Evolutionary conservation across 2,888 invertebrate genomes (phyloP).

Genomic region (Eristalinus sepulchralis): DNA sequence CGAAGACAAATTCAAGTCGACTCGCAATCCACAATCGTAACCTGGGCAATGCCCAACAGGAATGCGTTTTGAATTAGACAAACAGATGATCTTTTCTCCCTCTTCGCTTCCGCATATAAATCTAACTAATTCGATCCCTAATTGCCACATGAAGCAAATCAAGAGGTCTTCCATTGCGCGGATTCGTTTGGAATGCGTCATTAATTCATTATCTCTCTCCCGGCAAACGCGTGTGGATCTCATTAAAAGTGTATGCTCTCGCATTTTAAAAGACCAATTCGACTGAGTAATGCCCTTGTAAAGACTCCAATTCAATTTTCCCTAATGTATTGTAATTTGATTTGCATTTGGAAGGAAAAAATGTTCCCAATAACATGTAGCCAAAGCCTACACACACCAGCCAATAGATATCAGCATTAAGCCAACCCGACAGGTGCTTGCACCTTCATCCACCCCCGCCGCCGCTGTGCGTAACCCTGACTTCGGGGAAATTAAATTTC

Average conservation of each 20-base stretch:
- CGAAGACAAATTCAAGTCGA: no score
- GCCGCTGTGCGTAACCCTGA: background rate
- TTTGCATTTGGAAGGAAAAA: constrained; percentile 13
- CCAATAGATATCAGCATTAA: constrained; percentile 37
- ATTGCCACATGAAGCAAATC: background rate
- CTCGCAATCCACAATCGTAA: no score
- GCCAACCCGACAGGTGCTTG: constrained; percentile 29
- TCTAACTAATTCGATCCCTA: background rate
- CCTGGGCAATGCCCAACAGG: no score
- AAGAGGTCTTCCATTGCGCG: background rate
- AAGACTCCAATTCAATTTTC: constrained; percentile 23
- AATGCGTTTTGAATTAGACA: no score
- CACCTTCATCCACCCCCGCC: background rate
- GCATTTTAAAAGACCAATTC: background rate
- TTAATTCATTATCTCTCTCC: background rate
- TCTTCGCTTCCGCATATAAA: background rate
- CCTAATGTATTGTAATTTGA: constrained; percentile 36
- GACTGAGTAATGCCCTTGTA: background rate
- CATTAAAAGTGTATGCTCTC: background rate
- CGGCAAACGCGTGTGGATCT: background rate
- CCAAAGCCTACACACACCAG: background rate
- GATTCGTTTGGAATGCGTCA: background rate
- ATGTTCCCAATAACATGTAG: background rate
- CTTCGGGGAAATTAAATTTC: constrained; percentile 54
- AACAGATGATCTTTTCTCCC: no score